These are phyloP conservation scores for Thereva unica DNA, from an alignment of 2,888 invertebrate species.

Conservation along the genomic window DNA sequence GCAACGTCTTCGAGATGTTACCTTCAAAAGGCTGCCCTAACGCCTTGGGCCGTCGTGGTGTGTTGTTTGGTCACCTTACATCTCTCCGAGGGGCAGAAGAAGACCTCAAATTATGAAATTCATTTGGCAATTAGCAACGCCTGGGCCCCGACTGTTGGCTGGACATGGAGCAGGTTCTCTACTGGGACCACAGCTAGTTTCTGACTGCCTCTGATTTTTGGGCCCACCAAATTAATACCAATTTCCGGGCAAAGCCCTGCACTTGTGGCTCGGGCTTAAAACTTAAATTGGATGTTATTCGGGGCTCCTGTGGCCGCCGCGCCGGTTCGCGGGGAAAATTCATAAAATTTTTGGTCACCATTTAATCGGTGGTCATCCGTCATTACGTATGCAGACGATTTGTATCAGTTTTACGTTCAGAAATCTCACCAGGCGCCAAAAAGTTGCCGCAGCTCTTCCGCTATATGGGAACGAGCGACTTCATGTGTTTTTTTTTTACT, in stretches of 20 bases:
- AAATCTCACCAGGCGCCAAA: too few species aligned
- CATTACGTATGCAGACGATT: too few species aligned
- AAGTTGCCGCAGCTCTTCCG: too few species aligned
- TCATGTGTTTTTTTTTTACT: too few species aligned
- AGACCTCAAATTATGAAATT: conserved; percentile 36
- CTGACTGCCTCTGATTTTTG: neutral
- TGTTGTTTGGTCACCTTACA: conserved; percentile 21
- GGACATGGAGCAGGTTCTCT: neutral
- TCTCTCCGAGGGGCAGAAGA: conserved; percentile 9
- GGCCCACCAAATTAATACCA: conserved; percentile 25
- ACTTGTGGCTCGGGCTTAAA: neutral
- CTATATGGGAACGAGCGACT: too few species aligned
- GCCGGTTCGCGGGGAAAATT: too few species aligned
- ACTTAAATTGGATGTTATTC: too few species aligned
- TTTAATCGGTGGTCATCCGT: too few species aligned
- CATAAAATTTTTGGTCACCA: too few species aligned
- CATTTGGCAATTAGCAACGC: conserved; percentile 36
- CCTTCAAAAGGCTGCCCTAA: conserved; percentile 11
- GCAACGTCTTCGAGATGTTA: neutral
- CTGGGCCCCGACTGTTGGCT: conserved; percentile 17
- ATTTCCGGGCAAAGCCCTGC: conserved; percentile 22
- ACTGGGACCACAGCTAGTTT: too few species aligned
- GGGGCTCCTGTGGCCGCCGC: too few species aligned
- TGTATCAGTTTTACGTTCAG: too few species aligned
- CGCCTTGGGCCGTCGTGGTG: conserved; percentile 20